Percentiles rank a stretch among this genome's conserved stretches.
phyloP scores from a whole-genome alignment of 2,888 invertebrate species.

The Euphydryas editha region DNA sequence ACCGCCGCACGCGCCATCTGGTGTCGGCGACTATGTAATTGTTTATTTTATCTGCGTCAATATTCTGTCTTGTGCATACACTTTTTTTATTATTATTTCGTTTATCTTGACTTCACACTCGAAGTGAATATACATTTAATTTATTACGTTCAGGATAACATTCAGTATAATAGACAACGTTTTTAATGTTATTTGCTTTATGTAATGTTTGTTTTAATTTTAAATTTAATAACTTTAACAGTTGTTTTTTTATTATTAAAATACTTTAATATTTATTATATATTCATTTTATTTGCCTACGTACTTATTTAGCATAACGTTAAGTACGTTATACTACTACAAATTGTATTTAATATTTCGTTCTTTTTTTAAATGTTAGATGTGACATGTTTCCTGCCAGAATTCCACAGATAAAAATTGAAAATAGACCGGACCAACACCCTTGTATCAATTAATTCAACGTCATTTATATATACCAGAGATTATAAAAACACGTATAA shows the following conservation, averaged over 20 bases:
- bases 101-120: conserved; percentile 34
- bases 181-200: no score
- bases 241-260: no score
- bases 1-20: conserved; percentile 73
- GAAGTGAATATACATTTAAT: conserved; percentile 14
- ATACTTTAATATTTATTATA: no score
- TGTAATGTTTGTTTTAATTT: no score
- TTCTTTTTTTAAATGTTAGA: no score
- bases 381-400: background rate
- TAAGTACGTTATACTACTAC: no score
- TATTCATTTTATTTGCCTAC: no score
- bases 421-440: conserved; percentile 25
- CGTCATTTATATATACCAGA: conserved; percentile 46
- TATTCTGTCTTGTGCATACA: conserved; percentile 41
- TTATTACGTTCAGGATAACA: conserved; percentile 3
- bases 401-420: conserved; percentile 20
- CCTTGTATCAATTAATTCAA: conserved; percentile 44
- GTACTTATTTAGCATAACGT: no score
- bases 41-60: conserved; percentile 64
- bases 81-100: conserved; percentile 35
- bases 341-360: no score
- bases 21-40: conserved; percentile 67
- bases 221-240: no score
- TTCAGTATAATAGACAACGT: background rate
- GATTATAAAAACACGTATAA: conserved; percentile 46